Base-by-base conservation (phyloP, 2,113 vertebrate species). In the Saimiri boliviensis region DNA sequence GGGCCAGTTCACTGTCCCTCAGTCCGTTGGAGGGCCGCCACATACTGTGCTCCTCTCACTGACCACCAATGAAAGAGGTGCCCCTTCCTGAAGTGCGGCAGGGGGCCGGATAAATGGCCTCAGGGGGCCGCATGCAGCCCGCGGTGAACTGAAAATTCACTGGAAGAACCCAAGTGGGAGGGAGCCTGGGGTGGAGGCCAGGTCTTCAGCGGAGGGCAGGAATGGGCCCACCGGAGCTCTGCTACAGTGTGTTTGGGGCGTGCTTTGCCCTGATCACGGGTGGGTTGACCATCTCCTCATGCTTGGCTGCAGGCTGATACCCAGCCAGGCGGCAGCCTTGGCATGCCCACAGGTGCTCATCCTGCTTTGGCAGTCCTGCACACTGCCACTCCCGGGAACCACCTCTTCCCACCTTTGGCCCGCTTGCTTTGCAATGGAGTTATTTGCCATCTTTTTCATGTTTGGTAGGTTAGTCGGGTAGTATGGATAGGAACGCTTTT, bases 191-290 rank as follows among this genome's bases (percentile, higher is more conserved):
- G 12, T 0, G 13, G 60, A 76, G 10, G 70, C 23, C 52, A n/a
- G 27, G 6, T 17, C 30, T 37, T 16, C 19, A 42, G 73, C 0
- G 0, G 25, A 80, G 9, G 56, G 21, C 9, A 16, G 9, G 12
- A 23, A 30, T 11, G 8, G 37, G 21, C n/a, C 4, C 10, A 6
- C 5, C 68, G 27, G 83, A 56, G 6, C 13, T 49, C 40, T n/a
- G 0, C 80, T 20, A 8, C 54, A 0, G 19, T 0, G 49, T 5
- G 11, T 66, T 63, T n/a, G 9, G 7, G 52, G 76, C 30, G 0
- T 5, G 14, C 13, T 2, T 8, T 3, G 8, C 49, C 70, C 66
- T 40, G 45, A 45, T 21, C 5, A n/a, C 0, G 2, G 16, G 82
- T 1, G 1, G 35, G 6, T 2, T 9, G 16, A 47, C 35, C 7